Evolutionary conservation across 2,888 invertebrate genomes (phyloP), one percentile per base, ranked within the genome.

Genomic region (Noctua comes): DNA sequence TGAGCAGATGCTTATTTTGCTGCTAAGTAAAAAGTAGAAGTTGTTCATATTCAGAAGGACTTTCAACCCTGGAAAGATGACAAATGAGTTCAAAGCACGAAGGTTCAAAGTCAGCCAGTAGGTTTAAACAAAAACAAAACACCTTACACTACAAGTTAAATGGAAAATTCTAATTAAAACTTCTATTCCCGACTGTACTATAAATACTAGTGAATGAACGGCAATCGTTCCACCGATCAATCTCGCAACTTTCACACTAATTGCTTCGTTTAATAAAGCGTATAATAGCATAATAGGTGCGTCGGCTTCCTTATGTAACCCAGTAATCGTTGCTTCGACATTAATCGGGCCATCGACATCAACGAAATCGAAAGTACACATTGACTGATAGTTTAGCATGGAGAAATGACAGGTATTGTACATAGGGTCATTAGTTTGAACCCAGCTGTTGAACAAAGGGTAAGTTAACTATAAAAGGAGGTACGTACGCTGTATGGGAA

Each of bases 231-330:
- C 93, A 91, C 92, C 89, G 83, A 93, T 94, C 92, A 91, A 92
- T 93, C 80, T 59, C 83, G 86, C 87, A 81, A 93, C 94, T 95
- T 95, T 95, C 95, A 91, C 93, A 88, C 90, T 94, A 95, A 95
- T 94, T 91, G 91, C 79, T 82, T 75, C 40, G 88, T 73, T 87
- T 89, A 92, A 92, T 94, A 93, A 93, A 91, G 91, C 92, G 91
- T 91, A 91, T 93, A 94, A 93, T 92, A 85, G 90, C 89, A 77
- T 90, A 90, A 89, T 86, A 82, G 87, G 76, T 83, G 81, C 72
- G 86, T 79, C n/a, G n/a, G 64, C 66, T 81, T 88, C 84, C 89
- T 92, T 93, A 92, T 89, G 91, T 91, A 93, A 93, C 84, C 80
- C 65, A 76, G 82, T 92, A 90, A 93, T 92, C 88, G 89, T 88